Evolutionary conservation across 2,113 vertebrate genomes (phyloP).

Genomic region (Syngnathus typhle): DNA sequence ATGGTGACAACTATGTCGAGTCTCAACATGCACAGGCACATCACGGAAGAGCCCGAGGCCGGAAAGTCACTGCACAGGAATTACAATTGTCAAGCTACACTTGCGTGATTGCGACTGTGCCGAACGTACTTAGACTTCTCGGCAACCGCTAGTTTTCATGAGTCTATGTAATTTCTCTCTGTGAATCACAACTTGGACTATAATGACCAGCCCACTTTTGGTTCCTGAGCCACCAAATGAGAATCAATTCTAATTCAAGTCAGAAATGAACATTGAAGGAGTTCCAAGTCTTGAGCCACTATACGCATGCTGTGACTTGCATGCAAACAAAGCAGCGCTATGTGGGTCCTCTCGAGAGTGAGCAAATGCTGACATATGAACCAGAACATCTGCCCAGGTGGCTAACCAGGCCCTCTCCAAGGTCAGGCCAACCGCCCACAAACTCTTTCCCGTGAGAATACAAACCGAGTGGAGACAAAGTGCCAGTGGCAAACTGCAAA

Average conservation of each 20-base stretch:
- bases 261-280: background rate
- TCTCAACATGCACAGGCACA: conserved; percentile 26
- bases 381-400: conserved; percentile 44
- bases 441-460: conserved; percentile 46
- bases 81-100: conserved; percentile 3
- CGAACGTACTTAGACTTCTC: background rate
- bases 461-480: conserved; percentile 48
- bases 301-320: conserved; percentile 9
- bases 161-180: background rate
- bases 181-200: background rate
- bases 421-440: conserved; percentile 28
- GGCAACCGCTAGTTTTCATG: background rate
- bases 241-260: background rate
- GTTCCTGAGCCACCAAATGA: background rate
- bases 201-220: conserved; percentile 1
- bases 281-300: background rate
- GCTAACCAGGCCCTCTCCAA: conserved; percentile 20
- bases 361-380: conserved; percentile 27
- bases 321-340: background rate
- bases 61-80: conserved; percentile 9
- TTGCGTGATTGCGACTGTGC: background rate
- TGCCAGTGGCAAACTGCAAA: conserved; percentile 46
- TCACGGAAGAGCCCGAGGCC: conserved; percentile 2
- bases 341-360: background rate
- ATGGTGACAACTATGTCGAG: conserved; percentile 19